Evolutionary conservation across 2,113 vertebrate genomes (phyloP).

Genomic region (Notarius quadriscutis): DNA sequence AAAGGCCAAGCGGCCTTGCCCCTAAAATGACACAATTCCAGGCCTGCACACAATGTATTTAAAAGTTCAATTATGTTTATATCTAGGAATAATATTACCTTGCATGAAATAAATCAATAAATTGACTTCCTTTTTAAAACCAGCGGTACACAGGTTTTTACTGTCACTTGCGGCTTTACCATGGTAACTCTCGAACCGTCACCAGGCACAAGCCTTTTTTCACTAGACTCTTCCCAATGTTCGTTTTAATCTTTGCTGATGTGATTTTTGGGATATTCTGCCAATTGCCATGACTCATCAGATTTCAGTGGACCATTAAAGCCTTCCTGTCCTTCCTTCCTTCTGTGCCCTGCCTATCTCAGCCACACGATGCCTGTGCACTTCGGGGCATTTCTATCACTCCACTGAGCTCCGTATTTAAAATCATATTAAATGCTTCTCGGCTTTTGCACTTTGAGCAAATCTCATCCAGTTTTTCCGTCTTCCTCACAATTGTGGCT

Average conservation of each 20-base stretch:
- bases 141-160: background rate
- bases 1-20: too few species aligned
- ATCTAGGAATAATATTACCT: background rate
- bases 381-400: background rate
- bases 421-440: constrained; percentile 5
- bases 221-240: background rate
- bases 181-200: background rate
- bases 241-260: constrained; percentile 7
- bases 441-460: background rate
- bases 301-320: background rate
- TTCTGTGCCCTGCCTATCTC: too few species aligned
- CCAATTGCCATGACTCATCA: constrained; percentile 15
- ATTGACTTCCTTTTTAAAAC: background rate
- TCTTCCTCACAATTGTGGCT: background rate
- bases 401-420: constrained; percentile 16
- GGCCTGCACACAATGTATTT: too few species aligned
- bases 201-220: background rate
- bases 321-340: background rate
- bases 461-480: background rate
- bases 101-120: background rate
- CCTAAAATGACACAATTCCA: too few species aligned
- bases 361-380: background rate
- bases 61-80: too few species aligned
- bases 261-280: background rate
- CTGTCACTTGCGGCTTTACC: background rate